Evolutionary conservation across 2,113 vertebrate genomes (phyloP).

Genomic region (Rhizomys pruinosus): DNA sequence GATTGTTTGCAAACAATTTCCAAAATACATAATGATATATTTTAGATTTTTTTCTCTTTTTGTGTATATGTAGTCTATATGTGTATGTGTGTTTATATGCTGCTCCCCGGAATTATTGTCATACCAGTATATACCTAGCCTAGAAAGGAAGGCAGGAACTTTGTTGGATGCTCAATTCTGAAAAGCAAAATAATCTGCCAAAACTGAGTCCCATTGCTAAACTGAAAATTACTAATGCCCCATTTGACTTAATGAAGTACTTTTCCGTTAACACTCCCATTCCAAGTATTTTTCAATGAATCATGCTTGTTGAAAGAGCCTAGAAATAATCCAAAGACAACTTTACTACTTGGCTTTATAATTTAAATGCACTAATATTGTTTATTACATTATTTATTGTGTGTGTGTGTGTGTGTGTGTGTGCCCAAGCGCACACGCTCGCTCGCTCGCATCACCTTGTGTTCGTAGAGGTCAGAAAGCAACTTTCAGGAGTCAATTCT

Average conservation of each 20-base stretch:
- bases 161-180: not conserved
- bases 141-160: not conserved
- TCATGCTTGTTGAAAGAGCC: constrained; percentile 41
- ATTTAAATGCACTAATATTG: not conserved
- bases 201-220: not conserved
- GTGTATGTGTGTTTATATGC: not conserved
- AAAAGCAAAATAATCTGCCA: not conserved
- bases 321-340: constrained; percentile 20
- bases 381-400: not conserved
- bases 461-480: not conserved
- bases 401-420: not conserved
- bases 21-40: not conserved
- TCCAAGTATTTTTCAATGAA: constrained; percentile 13
- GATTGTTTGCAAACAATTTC: not conserved
- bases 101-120: not conserved
- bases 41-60: not conserved
- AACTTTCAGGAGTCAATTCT: not conserved
- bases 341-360: not conserved
- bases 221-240: not conserved
- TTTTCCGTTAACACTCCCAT: not conserved
- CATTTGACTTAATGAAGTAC: not conserved
- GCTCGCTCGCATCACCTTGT: too few species aligned
- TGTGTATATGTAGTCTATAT: not conserved
- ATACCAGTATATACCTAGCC: not conserved
- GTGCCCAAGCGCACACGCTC: too few species aligned